Evolutionary conservation across 92 coral and sea anemone genomes (phyloP).

Genomic region (Paramuricea clavata): DNA sequence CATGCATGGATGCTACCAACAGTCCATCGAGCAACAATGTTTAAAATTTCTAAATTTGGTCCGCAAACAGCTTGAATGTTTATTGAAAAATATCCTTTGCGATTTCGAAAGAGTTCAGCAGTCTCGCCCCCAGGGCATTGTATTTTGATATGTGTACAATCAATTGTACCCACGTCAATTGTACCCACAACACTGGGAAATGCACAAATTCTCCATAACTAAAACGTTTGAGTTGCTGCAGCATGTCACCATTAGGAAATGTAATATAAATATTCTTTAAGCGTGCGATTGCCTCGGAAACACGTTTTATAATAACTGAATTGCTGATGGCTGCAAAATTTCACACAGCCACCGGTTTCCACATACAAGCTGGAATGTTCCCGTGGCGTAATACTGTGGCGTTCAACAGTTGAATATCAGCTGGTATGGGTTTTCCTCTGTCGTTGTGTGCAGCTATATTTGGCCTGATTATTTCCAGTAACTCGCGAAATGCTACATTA

Average conservation of each 20-base stretch:
- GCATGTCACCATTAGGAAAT: conserved; percentile 34
- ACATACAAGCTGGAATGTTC: neutral
- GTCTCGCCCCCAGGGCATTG: conserved; percentile 41
- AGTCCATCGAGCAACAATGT: conserved; percentile 18
- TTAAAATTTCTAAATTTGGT: conserved; percentile 20
- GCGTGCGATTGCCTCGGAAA: conserved; percentile 44
- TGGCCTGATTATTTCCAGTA: conserved; percentile 36
- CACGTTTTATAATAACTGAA: conserved; percentile 20
- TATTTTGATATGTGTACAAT: conserved; percentile 35
- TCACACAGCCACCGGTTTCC: neutral
- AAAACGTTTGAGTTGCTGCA: conserved; percentile 16
- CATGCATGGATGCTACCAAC: conserved; percentile 7
- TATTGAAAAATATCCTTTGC: conserved; percentile 34
- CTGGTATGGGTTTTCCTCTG: conserved; percentile 35
- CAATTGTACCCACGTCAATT: conserved; percentile 37
- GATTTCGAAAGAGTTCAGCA: conserved; percentile 41
- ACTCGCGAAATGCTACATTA: neutral
- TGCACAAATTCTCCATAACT: conserved; percentile 28
- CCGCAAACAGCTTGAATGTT: conserved; percentile 37
- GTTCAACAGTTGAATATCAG: conserved; percentile 32
- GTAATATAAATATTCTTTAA: conserved; percentile 27
- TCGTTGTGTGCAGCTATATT: conserved; percentile 31
- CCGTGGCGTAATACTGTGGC: neutral
- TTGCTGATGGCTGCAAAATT: conserved; percentile 44
- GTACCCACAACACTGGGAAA: conserved; percentile 37